Evolutionary conservation across 2,797 vertebrate genomes (phyloP).

Genomic region (Dipus sagitta): DNA sequence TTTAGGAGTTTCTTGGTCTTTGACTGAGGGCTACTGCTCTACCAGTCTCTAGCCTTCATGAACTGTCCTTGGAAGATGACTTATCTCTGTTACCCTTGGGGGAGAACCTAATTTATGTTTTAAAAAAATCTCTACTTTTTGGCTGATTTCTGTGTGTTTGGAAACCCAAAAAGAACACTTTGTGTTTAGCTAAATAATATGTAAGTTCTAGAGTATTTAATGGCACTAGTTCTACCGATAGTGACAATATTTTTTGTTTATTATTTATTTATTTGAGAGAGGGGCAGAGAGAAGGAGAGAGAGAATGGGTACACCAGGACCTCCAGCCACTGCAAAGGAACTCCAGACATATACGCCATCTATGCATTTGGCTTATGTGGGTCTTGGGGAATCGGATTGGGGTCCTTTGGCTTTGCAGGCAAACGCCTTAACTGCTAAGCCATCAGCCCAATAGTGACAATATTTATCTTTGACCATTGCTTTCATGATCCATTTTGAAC

Average conservation of each 20-base stretch:
- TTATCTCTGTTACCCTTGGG: conserved; percentile 56
- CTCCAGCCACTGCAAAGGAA: too few relatives aligned
- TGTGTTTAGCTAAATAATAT: conserved; percentile 50
- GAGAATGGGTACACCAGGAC: too few relatives aligned
- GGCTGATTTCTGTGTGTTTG: conserved; percentile 61
- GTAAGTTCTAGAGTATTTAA: background rate
- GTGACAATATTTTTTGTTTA: background rate
- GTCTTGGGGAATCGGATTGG: too few relatives aligned
- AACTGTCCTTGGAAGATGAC: conserved; percentile 60
- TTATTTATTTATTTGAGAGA: too few relatives aligned
- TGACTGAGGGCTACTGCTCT: conserved; percentile 50
- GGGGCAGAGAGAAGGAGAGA: too few relatives aligned
- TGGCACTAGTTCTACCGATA: background rate
- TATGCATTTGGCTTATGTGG: too few relatives aligned
- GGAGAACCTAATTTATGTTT: conserved; percentile 67
- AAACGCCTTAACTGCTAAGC: too few relatives aligned
- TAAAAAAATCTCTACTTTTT: conserved; percentile 63
- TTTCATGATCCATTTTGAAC: conserved; percentile 38
- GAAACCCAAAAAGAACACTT: conserved; percentile 60
- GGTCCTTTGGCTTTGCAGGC: too few relatives aligned
- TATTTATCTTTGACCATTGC: background rate
- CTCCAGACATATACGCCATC: too few relatives aligned
- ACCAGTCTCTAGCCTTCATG: conserved; percentile 37
- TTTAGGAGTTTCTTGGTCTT: conserved; percentile 63
- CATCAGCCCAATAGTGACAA: background rate